Evolutionary conservation across 2,113 vertebrate species (phyloP).

Genomic region (Cyphomyrus plagiostoma): DNA sequence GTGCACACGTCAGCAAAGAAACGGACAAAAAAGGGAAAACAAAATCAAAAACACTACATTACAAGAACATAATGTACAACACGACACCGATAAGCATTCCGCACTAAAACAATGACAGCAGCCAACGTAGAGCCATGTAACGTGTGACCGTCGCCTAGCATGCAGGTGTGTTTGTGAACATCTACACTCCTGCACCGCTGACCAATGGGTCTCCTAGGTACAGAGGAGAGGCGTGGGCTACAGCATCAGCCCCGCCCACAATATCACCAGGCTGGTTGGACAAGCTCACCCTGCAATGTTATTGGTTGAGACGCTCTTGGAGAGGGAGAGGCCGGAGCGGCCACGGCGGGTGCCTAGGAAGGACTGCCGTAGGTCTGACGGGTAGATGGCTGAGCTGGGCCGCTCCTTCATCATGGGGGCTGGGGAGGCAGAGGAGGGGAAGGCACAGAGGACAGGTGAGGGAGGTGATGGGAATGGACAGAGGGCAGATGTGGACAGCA

Average conservation of each 20-base stretch:
- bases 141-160: background rate
- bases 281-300: conserved; percentile 82
- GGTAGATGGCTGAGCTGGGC: conserved; percentile 86
- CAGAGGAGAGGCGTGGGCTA: background rate
- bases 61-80: conserved; percentile 12
- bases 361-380: conserved; percentile 83
- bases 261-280: background rate
- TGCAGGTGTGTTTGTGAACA: background rate
- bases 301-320: conserved; percentile 92
- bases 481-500: background rate
- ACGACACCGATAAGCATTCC: background rate
- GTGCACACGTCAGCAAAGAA: background rate
- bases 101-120: conserved; percentile 4
- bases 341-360: conserved; percentile 75
- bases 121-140: conserved; percentile 13
- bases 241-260: background rate
- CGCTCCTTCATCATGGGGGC: conserved; percentile 76
- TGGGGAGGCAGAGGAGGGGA: conserved; percentile 35
- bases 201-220: background rate
- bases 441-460: background rate
- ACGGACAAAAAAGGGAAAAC: conserved; percentile 7
- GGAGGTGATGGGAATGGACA: background rate
- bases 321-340: conserved; percentile 75
- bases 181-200: background rate
- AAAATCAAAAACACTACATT: conserved; percentile 9